A percentile compares a stretch with the other conserved stretches of the same genome.
phyloP scores from a whole-genome alignment of 1,140 invertebrate genomes.

The Hydropsyche tenuis region DNA sequence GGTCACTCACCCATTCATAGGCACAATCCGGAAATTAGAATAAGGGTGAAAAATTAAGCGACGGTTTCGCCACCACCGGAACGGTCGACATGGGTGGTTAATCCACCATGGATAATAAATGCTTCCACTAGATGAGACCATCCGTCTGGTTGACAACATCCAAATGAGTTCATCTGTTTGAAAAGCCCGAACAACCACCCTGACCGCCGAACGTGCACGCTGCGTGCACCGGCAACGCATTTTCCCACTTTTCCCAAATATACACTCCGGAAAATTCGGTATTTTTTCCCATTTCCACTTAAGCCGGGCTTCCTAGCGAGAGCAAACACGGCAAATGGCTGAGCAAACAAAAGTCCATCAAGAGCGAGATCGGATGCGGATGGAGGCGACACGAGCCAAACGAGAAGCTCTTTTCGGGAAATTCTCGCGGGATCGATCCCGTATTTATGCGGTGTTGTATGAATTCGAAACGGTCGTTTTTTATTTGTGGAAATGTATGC shows the following conservation, averaged over 20 bases:
- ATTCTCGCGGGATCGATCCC: too few relatives aligned
- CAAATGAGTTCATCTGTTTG: slow-evolving; percentile 42
- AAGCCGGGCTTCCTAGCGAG: neutral
- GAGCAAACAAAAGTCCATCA: slow-evolving; percentile 9
- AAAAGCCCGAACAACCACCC: slow-evolving; percentile 16
- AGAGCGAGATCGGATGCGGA: neutral
- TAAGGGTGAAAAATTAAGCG: slow-evolving; percentile 28
- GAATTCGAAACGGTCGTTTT: neutral
- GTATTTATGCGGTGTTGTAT: too few relatives aligned
- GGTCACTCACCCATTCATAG: neutral
- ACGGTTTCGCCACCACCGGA: neutral
- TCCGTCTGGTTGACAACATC: slow-evolving; percentile 39
- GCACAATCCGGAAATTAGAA: slow-evolving; percentile 22
- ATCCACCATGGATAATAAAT: slow-evolving; percentile 43
- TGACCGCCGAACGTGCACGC: neutral
- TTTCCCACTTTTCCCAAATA: slow-evolving; percentile 14
- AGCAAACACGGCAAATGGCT: slow-evolving; percentile 24
- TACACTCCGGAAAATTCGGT: neutral
- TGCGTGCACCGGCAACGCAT: neutral
- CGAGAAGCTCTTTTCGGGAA: too few relatives aligned
- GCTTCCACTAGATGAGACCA: slow-evolving; percentile 26
- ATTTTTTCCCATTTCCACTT: neutral
- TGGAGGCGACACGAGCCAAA: slow-evolving; percentile 3
- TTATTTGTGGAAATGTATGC: slow-evolving; percentile 1
- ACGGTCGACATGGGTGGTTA: neutral